These are phyloP conservation scores for Steatocranus sp. DNA, from an alignment of 2,797 vertebrate genomes.

Conservation along the genomic window DNA sequence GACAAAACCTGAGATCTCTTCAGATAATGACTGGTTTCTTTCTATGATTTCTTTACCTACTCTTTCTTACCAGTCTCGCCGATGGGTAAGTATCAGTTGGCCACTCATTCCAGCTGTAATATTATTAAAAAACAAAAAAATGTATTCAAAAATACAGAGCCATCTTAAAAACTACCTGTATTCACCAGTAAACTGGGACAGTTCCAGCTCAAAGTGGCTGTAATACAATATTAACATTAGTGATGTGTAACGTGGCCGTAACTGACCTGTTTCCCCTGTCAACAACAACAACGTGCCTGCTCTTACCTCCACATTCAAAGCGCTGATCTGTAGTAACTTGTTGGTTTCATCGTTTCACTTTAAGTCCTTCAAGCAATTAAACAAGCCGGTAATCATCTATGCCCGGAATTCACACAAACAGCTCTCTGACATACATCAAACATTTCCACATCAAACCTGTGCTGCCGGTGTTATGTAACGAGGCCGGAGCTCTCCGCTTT, in stretches of 20 bases:
- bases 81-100: neutral
- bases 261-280: neutral
- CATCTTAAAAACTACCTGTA: neutral
- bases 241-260: neutral
- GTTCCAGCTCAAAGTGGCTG: neutral
- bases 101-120: neutral
- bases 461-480: conserved; percentile 49
- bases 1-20: neutral
- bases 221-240: neutral
- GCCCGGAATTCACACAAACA: conserved; percentile 45
- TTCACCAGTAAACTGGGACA: neutral
- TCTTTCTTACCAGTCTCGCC: neutral
- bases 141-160: neutral
- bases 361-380: neutral
- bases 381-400: conserved; percentile 15
- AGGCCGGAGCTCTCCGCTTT: neutral
- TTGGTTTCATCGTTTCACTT: neutral
- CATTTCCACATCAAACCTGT: conserved; percentile 51
- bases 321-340: neutral
- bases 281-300: neutral
- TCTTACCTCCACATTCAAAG: conserved; percentile 12
- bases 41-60: neutral
- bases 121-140: neutral
- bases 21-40: neutral
- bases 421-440: conserved; percentile 22